These are phyloP conservation scores for Tetranychus truncatus DNA, from an alignment of 2,888 invertebrate species.

Conservation along the genomic window DNA sequence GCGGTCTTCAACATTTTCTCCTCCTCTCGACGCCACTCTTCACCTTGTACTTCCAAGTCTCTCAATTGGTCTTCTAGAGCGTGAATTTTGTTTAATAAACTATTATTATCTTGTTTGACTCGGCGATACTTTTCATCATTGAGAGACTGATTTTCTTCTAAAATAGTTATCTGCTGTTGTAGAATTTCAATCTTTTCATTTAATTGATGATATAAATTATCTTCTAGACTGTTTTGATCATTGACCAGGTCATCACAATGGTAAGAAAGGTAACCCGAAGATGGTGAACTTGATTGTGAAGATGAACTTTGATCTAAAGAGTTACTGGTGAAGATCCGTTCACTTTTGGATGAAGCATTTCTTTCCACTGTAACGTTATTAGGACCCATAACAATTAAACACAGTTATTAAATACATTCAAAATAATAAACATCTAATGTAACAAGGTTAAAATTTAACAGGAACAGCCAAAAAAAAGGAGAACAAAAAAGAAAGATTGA, in stretches of 20 bases:
- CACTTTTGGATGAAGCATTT: background rate
- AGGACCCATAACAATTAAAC: background rate
- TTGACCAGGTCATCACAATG: conserved; percentile 65
- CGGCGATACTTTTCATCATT: conserved; percentile 65
- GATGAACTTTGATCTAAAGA: conserved; percentile 12
- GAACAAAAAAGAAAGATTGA: too few species aligned
- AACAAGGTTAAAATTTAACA: too few species aligned
- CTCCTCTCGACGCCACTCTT: conserved; percentile 57
- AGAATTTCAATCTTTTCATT: conserved; percentile 83
- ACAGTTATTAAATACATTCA: background rate
- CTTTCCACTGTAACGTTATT: conserved; percentile 7
- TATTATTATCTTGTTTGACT: conserved; percentile 79
- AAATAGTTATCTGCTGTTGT: conserved; percentile 72
- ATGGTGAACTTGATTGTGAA: conserved; percentile 58
- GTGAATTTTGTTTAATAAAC: conserved; percentile 62
- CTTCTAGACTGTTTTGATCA: conserved; percentile 55
- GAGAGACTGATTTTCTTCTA: conserved; percentile 68
- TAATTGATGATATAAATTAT: conserved; percentile 69
- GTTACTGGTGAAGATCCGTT: conserved; percentile 12
- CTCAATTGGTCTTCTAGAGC: conserved; percentile 76
- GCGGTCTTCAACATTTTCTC: conserved; percentile 66
- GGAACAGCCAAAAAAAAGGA: too few species aligned
- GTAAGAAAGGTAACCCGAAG: conserved; percentile 32
- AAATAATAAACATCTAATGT: background rate
- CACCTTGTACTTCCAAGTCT: conserved; percentile 56